Percentiles rank a stretch among this genome's conserved stretches.
phyloP scores from a whole-genome alignment of 2,113 vertebrate species.

The Mormoops blainvillei region DNA sequence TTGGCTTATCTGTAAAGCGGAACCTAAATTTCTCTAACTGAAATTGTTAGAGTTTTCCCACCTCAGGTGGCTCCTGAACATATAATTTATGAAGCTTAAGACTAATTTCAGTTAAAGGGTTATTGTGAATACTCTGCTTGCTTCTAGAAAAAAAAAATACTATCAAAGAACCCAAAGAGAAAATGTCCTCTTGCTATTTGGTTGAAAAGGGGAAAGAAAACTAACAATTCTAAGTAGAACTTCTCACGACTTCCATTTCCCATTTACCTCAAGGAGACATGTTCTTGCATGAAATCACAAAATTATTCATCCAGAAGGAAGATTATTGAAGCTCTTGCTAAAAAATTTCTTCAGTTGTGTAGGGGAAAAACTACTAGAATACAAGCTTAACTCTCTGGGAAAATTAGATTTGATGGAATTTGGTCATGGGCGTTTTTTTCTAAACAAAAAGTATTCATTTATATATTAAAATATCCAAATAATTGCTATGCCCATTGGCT shows the following conservation, averaged over 20 bases:
- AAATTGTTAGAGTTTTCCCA: not conserved
- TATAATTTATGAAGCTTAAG: not conserved
- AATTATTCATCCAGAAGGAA: constrained; percentile 22
- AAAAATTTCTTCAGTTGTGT: not conserved
- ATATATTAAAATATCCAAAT: constrained; percentile 42
- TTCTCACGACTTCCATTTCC: not conserved
- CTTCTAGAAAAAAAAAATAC: not conserved
- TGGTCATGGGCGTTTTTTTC: constrained; percentile 27
- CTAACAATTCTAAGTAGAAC: not conserved
- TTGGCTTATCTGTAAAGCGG: not conserved
- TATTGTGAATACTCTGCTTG: not conserved
- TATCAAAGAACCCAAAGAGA: not conserved
- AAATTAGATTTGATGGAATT: constrained; percentile 40
- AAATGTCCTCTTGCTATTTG: not conserved
- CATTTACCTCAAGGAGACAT: not conserved
- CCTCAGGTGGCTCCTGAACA: not conserved
- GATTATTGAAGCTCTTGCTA: not conserved
- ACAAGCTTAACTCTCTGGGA: not conserved
- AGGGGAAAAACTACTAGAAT: not conserved
- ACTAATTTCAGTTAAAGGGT: not conserved
- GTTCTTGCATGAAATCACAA: constrained; percentile 6
- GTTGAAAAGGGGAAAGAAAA: not conserved
- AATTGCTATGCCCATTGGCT: constrained; percentile 21
- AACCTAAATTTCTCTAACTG: not conserved
- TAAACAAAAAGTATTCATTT: constrained; percentile 28